Evolutionary conservation across 2,113 vertebrate species (phyloP), one percentile per base, ranked within the genome.

Genomic region (Gavia stellata): DNA sequence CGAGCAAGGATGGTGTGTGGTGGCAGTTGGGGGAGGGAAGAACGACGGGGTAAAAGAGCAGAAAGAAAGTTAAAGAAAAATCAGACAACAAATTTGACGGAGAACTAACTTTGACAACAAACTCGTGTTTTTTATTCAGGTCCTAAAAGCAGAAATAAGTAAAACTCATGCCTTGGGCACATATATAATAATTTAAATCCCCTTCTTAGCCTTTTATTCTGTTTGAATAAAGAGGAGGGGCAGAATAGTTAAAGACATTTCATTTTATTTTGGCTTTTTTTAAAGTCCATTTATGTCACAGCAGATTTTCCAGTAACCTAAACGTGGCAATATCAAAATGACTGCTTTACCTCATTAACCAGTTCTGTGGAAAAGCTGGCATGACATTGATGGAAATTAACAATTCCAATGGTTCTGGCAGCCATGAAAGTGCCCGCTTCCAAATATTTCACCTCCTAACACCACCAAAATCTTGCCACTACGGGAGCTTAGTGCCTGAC

Each of bases 101-200:
- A 70, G 55, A 95, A 81, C 86, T 94, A 96, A 95, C 91, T 97
- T 95, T 81, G 70, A 85, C 88, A 92, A 93, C 55, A 95, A 91
- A 91, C 15, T 31, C 1, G 1, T 81, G 47, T 5, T 4, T 66
- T 88, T 91, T 85, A 88, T 91, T 80, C 59, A 88, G 65, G 83
- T 98, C 91, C 95, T 97, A 70, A 44, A 77, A 96, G 89, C 50
- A 86, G 70, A 95, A 97, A 79, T 71, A 44, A 96, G 29, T 81
- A 83, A 92, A 95, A 97, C 96, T 96, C 94, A 90, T 71, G 77
- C 42, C 91, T 89, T 78, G 25, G 47, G 62, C 29, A 65, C 12
- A 73, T 26, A 47, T 20, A 18, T 21, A 62, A 58, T 71, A 6
- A 71, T 50, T 90, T 68, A 86, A 89, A 83, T 36, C 12, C 17